Conservation (phyloP, 2,113 vertebrate species). For the Euleptes europaea region DNA sequence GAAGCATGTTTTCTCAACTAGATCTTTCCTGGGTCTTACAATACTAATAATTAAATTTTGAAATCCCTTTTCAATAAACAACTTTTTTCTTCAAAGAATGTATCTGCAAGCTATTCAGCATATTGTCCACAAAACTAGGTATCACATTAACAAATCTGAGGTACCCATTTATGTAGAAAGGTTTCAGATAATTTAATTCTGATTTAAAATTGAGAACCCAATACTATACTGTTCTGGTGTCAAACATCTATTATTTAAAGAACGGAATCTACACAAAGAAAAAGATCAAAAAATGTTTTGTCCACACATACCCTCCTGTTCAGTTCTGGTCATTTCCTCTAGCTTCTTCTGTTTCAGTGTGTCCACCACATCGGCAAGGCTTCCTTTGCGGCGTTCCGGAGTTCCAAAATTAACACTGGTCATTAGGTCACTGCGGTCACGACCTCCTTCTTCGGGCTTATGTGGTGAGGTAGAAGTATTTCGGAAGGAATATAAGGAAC, state of each 20-base stretch:
- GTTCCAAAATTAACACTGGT: slow-evolving; percentile 95
- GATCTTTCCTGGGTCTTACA: too few relatives aligned
- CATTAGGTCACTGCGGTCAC: slow-evolving; percentile 95
- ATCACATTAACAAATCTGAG: too few relatives aligned
- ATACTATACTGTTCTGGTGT: background rate
- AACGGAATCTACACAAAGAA: slow-evolving; percentile 30
- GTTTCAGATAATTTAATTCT: too few relatives aligned
- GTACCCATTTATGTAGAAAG: too few relatives aligned
- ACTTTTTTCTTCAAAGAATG: too few relatives aligned
- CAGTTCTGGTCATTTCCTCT: slow-evolving; percentile 98
- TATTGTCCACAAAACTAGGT: too few relatives aligned
- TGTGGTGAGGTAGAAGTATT: slow-evolving; percentile 99
- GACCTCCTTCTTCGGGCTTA: slow-evolving; percentile 96
- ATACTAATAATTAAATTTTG: too few relatives aligned
- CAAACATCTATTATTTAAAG: slow-evolving; percentile 34
- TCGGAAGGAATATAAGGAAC: slow-evolving; percentile 99
- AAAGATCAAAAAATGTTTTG: slow-evolving; percentile 7
- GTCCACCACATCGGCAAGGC: slow-evolving; percentile 98
- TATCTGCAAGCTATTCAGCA: too few relatives aligned
- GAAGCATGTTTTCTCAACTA: too few relatives aligned
- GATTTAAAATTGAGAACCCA: too few relatives aligned
- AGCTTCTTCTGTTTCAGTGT: slow-evolving; percentile 99
- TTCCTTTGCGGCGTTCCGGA: slow-evolving; percentile 97
- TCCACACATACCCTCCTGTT: slow-evolving; percentile 91
- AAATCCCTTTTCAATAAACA: too few relatives aligned